Percentiles rank a stretch among this genome's conserved stretches.
Evolutionary conservation across 2,113 vertebrate species (phyloP).

Genomic region (Bombycilla garrulus): DNA sequence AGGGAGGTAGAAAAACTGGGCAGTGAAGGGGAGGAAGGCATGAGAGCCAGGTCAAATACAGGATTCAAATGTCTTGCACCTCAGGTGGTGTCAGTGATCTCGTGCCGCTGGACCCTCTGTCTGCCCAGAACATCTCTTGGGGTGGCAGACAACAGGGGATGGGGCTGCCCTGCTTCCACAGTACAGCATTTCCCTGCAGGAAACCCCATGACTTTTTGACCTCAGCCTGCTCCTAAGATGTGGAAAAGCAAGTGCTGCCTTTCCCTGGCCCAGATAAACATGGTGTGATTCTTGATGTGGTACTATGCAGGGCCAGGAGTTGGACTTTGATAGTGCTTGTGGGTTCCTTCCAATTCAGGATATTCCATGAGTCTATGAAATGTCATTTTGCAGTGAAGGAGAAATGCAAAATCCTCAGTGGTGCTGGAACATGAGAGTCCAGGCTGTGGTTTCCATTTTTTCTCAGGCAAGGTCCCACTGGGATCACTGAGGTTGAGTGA

Average conservation of each 20-base stretch:
- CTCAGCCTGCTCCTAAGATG: rapidly evolving
- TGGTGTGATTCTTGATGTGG: background rate
- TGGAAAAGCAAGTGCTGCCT: background rate
- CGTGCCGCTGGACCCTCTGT: rapidly evolving
- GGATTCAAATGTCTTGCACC: background rate
- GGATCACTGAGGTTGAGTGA: background rate
- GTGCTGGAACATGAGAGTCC: background rate
- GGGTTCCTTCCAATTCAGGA: background rate
- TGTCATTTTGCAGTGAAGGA: background rate
- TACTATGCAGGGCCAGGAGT: background rate
- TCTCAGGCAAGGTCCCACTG: background rate
- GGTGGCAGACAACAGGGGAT: background rate
- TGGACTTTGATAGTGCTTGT: background rate
- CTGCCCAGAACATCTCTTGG: background rate
- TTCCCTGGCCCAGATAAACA: background rate
- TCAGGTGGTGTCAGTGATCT: background rate
- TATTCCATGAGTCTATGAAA: background rate
- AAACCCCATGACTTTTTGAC: background rate
- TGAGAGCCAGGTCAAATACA: background rate
- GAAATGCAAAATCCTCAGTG: background rate
- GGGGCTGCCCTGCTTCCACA: background rate
- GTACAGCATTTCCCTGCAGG: background rate
- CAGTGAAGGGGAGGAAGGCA: background rate
- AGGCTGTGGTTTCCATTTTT: background rate
- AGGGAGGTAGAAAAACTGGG: background rate